Percentiles rank a stretch among this genome's conserved stretches.
Conservation (phyloP, 2,888 invertebrate species). For the Orthonevra nobilis region DNA sequence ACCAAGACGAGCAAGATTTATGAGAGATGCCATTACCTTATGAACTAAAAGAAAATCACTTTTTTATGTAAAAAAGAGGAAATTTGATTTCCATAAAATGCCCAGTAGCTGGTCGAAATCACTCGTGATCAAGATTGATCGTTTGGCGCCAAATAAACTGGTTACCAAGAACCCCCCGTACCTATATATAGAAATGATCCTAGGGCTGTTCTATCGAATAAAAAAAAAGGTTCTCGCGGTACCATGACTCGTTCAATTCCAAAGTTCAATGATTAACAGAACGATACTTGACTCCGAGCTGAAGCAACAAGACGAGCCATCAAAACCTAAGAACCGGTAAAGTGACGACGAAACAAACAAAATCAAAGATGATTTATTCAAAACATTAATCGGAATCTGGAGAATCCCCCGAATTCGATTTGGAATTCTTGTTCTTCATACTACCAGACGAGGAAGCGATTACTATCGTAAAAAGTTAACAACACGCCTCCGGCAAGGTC, state of each 20-base stretch:
- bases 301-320: too few relatives aligned
- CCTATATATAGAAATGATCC: background rate
- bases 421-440: too few relatives aligned
- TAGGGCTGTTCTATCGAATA: too few relatives aligned
- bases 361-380: slow-evolving; percentile 9
- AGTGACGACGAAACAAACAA: background rate
- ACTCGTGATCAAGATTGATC: slow-evolving; percentile 5
- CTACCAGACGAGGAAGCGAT: slow-evolving; percentile 13
- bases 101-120: background rate
- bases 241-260: background rate
- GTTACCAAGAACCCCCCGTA: background rate
- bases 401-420: slow-evolving; percentile 4
- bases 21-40: too few relatives aligned
- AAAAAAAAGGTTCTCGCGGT: background rate
- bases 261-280: background rate
- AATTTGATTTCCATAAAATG: too few relatives aligned
- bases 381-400: slow-evolving; percentile 1
- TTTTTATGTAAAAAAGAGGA: too few relatives aligned
- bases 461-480: background rate
- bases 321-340: background rate
- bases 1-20: too few relatives aligned
- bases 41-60: too few relatives aligned
- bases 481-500: slow-evolving; percentile 16
- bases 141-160: background rate
- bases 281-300: too few relatives aligned